phyloP scores from a whole-genome alignment of 2,888 invertebrate species.

The Cetonia aurata region DNA sequence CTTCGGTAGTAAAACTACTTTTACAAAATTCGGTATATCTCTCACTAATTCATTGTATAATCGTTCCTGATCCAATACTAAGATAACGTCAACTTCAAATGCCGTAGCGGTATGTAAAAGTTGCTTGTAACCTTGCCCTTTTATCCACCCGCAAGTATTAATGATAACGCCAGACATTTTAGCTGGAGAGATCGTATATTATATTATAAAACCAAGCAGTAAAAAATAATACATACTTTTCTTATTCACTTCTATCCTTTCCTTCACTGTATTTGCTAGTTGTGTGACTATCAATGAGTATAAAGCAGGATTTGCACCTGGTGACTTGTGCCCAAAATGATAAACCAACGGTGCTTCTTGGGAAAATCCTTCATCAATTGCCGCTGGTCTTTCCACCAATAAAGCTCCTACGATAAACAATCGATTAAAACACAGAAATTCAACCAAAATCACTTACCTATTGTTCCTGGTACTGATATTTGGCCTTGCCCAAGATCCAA shows the following conservation, averaged over 20 bases:
- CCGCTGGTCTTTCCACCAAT: slow-evolving; percentile 90
- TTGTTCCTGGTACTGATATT: slow-evolving; percentile 91
- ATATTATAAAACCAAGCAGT: background rate
- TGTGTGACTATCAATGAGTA: slow-evolving; percentile 87
- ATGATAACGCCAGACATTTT: slow-evolving; percentile 92
- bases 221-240: slow-evolving; percentile 72
- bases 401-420: slow-evolving; percentile 74
- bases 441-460: slow-evolving; percentile 70
- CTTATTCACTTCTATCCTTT: slow-evolving; percentile 87
- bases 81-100: slow-evolving; percentile 95
- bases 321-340: slow-evolving; percentile 90
- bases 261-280: slow-evolving; percentile 87
- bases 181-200: slow-evolving; percentile 67
- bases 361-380: slow-evolving; percentile 95
- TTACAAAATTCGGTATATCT: slow-evolving; percentile 94
- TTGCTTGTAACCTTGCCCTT: slow-evolving; percentile 89
- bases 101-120: slow-evolving; percentile 90
- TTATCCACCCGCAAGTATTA: slow-evolving; percentile 98
- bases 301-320: slow-evolving; percentile 82
- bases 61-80: slow-evolving; percentile 96
- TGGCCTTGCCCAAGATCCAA: slow-evolving; percentile 96
- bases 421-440: background rate
- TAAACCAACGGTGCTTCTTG: slow-evolving; percentile 93
- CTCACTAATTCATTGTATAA: slow-evolving; percentile 93
- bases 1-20: slow-evolving; percentile 92